phyloP scores from a whole-genome alignment of 1,140 invertebrate genomes.

The Drosophila equinoxialis region DNA sequence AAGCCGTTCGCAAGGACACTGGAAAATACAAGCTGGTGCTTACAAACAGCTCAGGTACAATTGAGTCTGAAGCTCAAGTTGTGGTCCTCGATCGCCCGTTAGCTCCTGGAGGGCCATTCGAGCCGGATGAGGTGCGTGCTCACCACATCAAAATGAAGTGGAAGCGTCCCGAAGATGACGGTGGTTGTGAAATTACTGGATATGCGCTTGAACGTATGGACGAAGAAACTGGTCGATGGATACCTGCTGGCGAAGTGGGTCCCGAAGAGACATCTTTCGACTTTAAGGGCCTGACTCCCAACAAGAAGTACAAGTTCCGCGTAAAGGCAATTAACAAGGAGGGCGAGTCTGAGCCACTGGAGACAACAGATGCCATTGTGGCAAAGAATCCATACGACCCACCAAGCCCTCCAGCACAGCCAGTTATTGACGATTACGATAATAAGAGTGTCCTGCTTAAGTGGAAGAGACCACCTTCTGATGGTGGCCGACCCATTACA shows the following conservation, averaged over 20 bases:
- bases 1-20: conserved; percentile 93
- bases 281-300: conserved; percentile 96
- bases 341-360: conserved; percentile 97
- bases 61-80: conserved; percentile 92
- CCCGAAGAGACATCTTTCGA: conserved; percentile 91
- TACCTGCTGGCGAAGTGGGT: conserved; percentile 95
- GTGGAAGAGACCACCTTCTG: conserved; percentile 94
- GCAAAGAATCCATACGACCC: conserved; percentile 99
- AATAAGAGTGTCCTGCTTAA: conserved; percentile 94
- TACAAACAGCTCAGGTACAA: conserved; percentile 92
- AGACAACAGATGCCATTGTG: conserved; percentile 92
- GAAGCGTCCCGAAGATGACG: conserved; percentile 96
- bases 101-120: conserved; percentile 92
- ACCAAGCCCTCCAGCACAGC: conserved; percentile 94
- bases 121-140: conserved; percentile 93
- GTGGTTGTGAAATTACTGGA: conserved; percentile 95
- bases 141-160: conserved; percentile 97
- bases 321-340: conserved; percentile 99
- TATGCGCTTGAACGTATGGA: conserved; percentile 99
- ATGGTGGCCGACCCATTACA: conserved; percentile 97
- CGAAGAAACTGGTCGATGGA: conserved; percentile 95
- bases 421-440: conserved; percentile 96
- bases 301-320: conserved; percentile 99
- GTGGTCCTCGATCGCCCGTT: conserved; percentile 95
- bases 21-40: conserved; percentile 94